Conservation (phyloP, 2,888 invertebrate genomes). For the Mythimna vitellina region DNA sequence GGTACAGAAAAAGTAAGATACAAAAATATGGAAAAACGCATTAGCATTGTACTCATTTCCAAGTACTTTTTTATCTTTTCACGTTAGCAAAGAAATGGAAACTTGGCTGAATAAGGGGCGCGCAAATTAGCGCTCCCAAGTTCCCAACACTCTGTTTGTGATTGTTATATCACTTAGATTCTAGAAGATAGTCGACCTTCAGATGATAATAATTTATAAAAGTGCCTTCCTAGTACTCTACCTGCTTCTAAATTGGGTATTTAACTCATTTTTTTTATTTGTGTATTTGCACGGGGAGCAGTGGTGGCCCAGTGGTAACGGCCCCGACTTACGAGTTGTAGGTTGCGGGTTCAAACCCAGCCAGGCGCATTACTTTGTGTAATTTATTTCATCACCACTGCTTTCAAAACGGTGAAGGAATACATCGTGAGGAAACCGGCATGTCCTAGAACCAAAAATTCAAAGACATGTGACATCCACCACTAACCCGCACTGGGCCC, state of each 20-base stretch:
- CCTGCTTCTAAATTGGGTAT: not conserved
- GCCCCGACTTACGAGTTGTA: no score
- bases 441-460: no score
- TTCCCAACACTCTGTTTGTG: constrained; percentile 1
- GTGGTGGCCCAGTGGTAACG: no score
- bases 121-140: constrained; percentile 12
- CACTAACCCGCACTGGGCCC: no score
- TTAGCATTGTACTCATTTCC: constrained; percentile 18
- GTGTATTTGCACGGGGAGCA: no score
- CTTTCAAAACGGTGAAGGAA: no score
- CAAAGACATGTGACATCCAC: no score
- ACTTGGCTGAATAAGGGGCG: constrained; percentile 12
- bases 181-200: not conserved
- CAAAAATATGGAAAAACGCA: constrained; percentile 2
- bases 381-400: no score
- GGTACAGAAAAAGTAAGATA: not conserved
- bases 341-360: no score
- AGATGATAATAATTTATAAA: not conserved
- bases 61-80: constrained; percentile 18
- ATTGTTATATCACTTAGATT: not conserved
- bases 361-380: no score
- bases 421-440: no score
- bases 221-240: not conserved
- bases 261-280: not conserved
- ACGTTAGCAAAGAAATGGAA: constrained; percentile 1